A percentile compares a stretch with the other conserved stretches of the same genome.
Evolutionary conservation across 2,797 vertebrate species (phyloP).

Genomic region (Hypotaenidia okinawae): DNA sequence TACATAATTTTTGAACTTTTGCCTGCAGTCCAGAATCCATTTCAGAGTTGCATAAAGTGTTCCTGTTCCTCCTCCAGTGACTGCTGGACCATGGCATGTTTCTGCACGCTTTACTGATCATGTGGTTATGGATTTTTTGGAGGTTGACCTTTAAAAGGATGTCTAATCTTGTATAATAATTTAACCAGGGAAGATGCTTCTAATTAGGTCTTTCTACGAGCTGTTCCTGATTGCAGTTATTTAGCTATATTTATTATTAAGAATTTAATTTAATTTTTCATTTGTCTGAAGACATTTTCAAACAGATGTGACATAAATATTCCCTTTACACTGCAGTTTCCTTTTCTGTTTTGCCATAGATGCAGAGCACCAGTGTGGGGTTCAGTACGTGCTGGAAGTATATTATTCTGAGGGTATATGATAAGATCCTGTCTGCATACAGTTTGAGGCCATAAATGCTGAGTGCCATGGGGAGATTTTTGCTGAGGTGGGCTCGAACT

Average conservation of each 20-base stretch:
- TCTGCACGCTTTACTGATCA: not conserved
- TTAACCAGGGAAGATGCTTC: not conserved
- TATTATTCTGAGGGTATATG: not conserved
- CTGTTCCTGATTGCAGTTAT: not conserved
- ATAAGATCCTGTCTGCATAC: not conserved
- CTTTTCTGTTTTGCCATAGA: not conserved
- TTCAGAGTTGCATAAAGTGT: not conserved
- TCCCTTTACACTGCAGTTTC: not conserved
- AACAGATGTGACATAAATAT: not conserved
- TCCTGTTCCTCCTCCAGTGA: not conserved
- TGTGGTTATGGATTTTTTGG: conserved; percentile 9
- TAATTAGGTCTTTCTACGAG: not conserved
- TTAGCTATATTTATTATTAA: not conserved
- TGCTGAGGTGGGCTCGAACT: not conserved
- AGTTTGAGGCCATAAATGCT: not conserved
- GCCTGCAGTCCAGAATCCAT: not conserved
- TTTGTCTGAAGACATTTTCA: not conserved
- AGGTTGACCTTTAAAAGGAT: conserved; percentile 6
- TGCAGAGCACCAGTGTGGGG: not conserved
- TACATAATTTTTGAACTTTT: not conserved
- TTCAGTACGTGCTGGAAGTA: not conserved
- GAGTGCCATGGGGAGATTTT: not conserved
- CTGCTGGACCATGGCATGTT: not conserved
- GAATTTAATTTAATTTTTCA: not conserved
- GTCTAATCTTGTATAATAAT: not conserved